Evolutionary conservation across 2,113 vertebrate genomes (phyloP).

Genomic region (Ranitomeya imitator): DNA sequence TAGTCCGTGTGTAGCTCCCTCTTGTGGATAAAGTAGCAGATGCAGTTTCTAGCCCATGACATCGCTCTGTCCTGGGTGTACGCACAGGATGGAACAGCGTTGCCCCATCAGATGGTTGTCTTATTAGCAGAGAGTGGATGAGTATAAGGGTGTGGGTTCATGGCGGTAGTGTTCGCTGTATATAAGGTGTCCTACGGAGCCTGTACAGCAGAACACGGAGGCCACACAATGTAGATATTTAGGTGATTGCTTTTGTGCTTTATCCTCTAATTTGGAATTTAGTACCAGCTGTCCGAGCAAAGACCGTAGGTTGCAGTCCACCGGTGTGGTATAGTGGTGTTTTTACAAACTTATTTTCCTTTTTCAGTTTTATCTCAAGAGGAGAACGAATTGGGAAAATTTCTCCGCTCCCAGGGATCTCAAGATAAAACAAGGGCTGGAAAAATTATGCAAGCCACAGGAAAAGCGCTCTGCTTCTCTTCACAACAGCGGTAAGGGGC

Average conservation of each 20-base stretch:
- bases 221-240: too few species aligned
- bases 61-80: too few species aligned
- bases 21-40: not conserved
- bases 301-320: not conserved
- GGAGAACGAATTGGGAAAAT: constrained; percentile 95
- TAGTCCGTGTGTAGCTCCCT: not conserved
- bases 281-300: not conserved
- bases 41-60: not conserved
- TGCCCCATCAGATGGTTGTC: too few species aligned
- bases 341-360: constrained; percentile 33
- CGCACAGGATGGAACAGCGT: too few species aligned
- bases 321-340: rapidly evolving
- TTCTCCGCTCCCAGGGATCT: constrained; percentile 92
- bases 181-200: too few species aligned
- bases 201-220: too few species aligned
- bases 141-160: too few species aligned
- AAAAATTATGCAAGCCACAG: constrained; percentile 98
- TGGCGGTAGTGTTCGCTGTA: too few species aligned
- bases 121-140: too few species aligned
- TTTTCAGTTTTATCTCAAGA: constrained; percentile 90
- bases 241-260: too few species aligned
- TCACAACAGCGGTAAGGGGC: constrained; percentile 90
- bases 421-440: constrained; percentile 95
- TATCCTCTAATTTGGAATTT: too few species aligned
- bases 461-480: constrained; percentile 96